Evolutionary conservation across 2,113 vertebrate genomes (phyloP), one percentile per base, ranked within the genome.

Genomic region (human): DNA sequence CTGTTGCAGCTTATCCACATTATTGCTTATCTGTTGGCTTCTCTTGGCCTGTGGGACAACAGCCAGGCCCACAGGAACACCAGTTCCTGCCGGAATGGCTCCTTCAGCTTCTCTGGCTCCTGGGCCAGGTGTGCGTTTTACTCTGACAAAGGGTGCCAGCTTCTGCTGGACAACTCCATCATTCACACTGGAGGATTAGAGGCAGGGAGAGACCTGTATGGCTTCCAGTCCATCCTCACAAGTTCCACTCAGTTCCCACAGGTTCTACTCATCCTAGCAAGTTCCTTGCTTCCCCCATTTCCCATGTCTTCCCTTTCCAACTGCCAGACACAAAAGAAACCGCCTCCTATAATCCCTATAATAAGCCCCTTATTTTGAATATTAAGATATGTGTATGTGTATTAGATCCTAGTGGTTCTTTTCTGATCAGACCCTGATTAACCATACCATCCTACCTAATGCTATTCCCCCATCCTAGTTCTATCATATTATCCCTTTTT

Each of bases 91-190:
- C 45, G 55, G 8, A 50, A 35, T 16, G 1, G 55, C 25, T 48
- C 18, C 68, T 40, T 59, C 11, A 75, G 17, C 17, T 38, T 23
- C 78, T 75, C 43, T 73, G 23, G 52, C 48, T 90, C 11, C 72
- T n/a, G 7, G 25, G 25, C 76, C 81, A 84, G 68, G 12, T 61
- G 14, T 48, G 17, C 50, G 12, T 89, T 16, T 75, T 76, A 3
- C 25, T 87, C 40, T 30, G 61, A 68, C 14, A 27, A 3, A 52
- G 11, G 18, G 6, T 88, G 61, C 50, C 80, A 78, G 70, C 18
- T 82, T 93, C 48, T 59, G 1, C 72, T 66, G 73, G 27, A 70
- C n/a, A 59, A 2, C 30, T 12, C 23, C 0, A 0, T 32, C 20
- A 11, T 25, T 40, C 6, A 82, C 14, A 3, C 38, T 61, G 45